Percentiles rank a stretch among this genome's conserved stretches.
phyloP scores from a whole-genome alignment of 1,140 invertebrate species.

The Cepaea nemoralis region DNA sequence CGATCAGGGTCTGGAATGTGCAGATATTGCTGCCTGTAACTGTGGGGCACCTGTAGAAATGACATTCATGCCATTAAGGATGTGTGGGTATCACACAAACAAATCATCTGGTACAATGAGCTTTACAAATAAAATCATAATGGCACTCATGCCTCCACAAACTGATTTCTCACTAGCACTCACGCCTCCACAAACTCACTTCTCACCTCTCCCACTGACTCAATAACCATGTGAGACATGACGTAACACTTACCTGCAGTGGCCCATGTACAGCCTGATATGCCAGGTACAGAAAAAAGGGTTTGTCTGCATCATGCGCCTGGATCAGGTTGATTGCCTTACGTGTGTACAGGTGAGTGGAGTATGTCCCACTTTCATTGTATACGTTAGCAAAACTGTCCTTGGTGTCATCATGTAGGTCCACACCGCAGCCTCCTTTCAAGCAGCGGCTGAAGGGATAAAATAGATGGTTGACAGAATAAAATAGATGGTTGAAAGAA shows the following conservation, averaged over 20 bases:
- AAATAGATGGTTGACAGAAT: neutral
- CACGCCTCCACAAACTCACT: neutral
- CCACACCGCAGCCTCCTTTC: neutral
- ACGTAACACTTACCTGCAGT: conserved; percentile 52
- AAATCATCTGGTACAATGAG: no score
- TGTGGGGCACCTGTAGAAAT: conserved; percentile 53
- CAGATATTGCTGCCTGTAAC: conserved; percentile 63
- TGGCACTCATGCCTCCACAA: no score
- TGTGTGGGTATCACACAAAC: no score
- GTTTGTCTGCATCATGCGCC: conserved; percentile 48
- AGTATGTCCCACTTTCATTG: conserved; percentile 49
- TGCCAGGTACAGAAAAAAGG: conserved; percentile 66
- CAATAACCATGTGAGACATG: neutral
- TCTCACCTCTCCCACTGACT: neutral
- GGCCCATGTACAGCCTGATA: conserved; percentile 66
- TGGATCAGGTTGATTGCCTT: conserved; percentile 51
- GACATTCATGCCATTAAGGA: neutral
- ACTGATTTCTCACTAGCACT: neutral
- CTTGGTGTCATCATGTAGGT: conserved; percentile 28
- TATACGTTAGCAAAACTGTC: neutral
- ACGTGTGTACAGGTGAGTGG: conserved; percentile 56
- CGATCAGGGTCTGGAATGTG: conserved; percentile 60
- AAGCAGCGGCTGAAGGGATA: neutral
- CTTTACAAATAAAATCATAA: no score
- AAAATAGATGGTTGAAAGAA: no score